phyloP scores from a whole-genome alignment of 2,888 invertebrate genomes.

The Anthoptus insignis region DNA sequence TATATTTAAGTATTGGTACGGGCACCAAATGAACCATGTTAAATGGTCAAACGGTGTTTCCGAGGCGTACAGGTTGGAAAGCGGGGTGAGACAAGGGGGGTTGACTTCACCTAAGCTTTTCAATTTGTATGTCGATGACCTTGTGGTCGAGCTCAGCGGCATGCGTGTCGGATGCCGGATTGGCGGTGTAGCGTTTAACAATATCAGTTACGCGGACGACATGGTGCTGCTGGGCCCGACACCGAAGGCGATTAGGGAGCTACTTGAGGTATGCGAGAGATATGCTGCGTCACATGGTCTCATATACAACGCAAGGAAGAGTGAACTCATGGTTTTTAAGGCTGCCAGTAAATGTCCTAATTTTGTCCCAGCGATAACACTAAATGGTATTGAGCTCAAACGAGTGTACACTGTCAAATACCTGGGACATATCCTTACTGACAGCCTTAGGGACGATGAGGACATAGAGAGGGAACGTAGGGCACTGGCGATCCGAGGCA shows the following conservation, averaged over 20 bases:
- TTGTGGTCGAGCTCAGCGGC: not conserved
- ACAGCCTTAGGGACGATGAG: no score
- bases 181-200: not conserved
- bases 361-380: not conserved
- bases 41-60: no score
- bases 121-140: not conserved
- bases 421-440: not conserved
- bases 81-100: no score
- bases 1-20: no score
- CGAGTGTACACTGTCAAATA: not conserved
- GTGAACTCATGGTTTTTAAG: not conserved
- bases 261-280: not conserved
- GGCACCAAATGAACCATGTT: no score
- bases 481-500: no score
- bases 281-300: not conserved
- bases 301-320: not conserved
- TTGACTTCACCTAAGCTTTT: no score
- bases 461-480: no score
- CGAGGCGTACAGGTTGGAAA: no score
- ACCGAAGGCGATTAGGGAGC: not conserved
- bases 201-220: conserved; percentile 1
- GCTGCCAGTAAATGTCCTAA: not conserved
- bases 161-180: not conserved
- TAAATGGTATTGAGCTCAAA: not conserved
- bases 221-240: not conserved